Percentiles rank a stretch among this genome's conserved stretches.
Evolutionary conservation across 1,140 invertebrate genomes (phyloP).

Genomic region (Cotesia vestalis): DNA sequence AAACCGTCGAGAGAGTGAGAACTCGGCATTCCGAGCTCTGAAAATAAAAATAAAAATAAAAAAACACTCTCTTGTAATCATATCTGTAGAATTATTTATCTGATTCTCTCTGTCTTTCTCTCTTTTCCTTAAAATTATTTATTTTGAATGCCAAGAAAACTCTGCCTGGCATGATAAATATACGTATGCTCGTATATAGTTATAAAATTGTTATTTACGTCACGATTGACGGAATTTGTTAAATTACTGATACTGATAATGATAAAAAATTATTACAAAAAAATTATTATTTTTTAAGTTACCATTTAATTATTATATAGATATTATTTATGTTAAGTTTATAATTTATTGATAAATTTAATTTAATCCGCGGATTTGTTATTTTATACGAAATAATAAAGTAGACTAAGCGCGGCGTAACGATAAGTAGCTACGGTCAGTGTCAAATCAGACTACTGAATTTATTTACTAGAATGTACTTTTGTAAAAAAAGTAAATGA

Average conservation of each 20-base stretch:
- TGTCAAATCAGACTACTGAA: not conserved
- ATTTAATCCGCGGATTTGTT: not conserved
- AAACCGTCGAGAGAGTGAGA: slow-evolving; percentile 2
- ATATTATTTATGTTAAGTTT: not conserved
- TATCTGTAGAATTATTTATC: not conserved
- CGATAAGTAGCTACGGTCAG: not conserved
- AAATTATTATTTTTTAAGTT: not conserved
- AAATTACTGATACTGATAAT: too few species aligned
- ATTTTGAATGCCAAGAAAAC: slow-evolving; percentile 9
- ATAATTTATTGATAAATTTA: not conserved
- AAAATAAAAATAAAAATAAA: too few species aligned
- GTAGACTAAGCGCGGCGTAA: not conserved
- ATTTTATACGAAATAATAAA: too few species aligned
- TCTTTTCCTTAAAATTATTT: not conserved
- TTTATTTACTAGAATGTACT: not conserved
- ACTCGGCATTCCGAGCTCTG: not conserved
- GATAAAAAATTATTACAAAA: too few species aligned
- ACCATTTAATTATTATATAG: not conserved
- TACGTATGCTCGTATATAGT: not conserved
- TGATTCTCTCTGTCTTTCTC: too few species aligned
- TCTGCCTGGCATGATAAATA: not conserved
- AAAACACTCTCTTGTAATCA: not conserved
- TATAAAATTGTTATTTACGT: not conserved
- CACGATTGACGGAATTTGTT: too few species aligned
- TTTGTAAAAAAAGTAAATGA: not conserved